Conservation (phyloP, 2,888 invertebrate species). For the Rapana venosa region DNA sequence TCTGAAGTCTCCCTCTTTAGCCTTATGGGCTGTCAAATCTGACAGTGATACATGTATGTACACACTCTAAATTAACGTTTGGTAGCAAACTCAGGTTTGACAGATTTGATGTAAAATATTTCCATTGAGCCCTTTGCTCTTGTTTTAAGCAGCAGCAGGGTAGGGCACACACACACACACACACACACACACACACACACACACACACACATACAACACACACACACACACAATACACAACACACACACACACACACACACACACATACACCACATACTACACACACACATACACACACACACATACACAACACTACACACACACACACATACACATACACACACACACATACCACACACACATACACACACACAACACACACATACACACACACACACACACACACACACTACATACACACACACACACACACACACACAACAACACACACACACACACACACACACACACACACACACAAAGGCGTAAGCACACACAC, state of each 20-base stretch:
- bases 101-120: no score
- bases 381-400: slow-evolving; percentile 14
- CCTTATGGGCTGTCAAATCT: no score
- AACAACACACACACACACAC: background rate
- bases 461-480: background rate
- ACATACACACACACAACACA: slow-evolving; percentile 6
- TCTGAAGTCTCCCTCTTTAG: no score
- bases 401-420: background rate
- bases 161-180: background rate
- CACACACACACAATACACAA: no score
- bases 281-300: background rate
- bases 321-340: slow-evolving; percentile 18
- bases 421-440: background rate
- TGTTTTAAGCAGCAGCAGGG: no score
- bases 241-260: background rate
- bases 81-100: no score
- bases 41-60: no score
- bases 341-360: background rate
- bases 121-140: no score
- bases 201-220: background rate
- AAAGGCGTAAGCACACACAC: background rate
- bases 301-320: background rate
- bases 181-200: background rate
- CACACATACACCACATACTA: background rate
- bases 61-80: background rate